Base-by-base conservation (phyloP, 2,888 invertebrate species). In the Acronicta leporina region DNA sequence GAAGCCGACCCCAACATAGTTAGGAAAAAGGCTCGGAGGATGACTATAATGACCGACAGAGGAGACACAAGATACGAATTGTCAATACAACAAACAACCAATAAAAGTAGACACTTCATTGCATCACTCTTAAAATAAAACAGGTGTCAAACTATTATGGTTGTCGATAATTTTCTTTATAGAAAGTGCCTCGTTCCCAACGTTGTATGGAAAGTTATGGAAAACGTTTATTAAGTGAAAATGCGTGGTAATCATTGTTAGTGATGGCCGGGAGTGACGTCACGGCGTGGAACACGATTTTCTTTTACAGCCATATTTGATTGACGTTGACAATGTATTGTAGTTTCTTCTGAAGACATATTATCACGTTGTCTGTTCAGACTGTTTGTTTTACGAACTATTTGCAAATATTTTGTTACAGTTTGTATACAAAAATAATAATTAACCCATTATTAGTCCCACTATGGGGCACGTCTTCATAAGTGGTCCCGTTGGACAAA, bases 111-210 rank as follows among this genome's bases (percentile, higher is more conserved):
- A 70, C 46, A 77, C 58, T 42, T 45, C 9, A 35, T 52, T 55
- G 7, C 35, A 49, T 38, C 44, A 25, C 47, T 45, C 41, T 27
- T 27, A 20, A 13, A 58, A 60, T 52, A 38, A 46, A 54, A 45
- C 58, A 66, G 51, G 77, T 79, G 70, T 77, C 74, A 70, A 63
- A 47, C 20, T 43, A 66, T 55, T 49, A 54, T 78, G 73, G 75
- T 72, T 62, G 72, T 75, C 72, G 75, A 79, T 83, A 83, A 81
- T 85, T 84, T 84, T 84, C 85, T 81, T 71, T 68, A 65, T 76
- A 90, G 92, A 89, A 85, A 86, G 88, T 87, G 88, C 87, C 80
- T 77, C 66, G 84, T 88, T 89, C 86, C 77, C 88, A 88, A 81
- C 86, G 70, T 83, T 88, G 9, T 42, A 47, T 79, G 71, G 80